Conservation (phyloP, 2,113 vertebrate genomes). For the Cebus imitator region DNA sequence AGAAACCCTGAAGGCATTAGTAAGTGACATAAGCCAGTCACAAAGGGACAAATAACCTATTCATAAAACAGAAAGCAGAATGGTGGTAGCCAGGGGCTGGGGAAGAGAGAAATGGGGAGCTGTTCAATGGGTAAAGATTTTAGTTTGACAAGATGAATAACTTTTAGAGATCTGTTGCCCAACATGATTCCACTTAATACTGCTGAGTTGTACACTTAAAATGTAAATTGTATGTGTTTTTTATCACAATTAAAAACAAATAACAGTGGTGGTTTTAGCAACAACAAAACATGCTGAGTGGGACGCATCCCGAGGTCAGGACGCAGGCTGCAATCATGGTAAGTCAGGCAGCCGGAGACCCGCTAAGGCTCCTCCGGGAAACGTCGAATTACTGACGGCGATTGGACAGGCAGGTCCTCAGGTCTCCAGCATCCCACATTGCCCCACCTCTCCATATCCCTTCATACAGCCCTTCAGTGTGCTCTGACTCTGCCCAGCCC, state of each 20-base stretch:
- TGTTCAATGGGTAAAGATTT: background rate
- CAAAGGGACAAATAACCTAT: background rate
- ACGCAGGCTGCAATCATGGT: too few relatives aligned
- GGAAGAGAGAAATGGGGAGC: background rate
- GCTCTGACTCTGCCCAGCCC: background rate
- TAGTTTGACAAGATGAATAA: background rate
- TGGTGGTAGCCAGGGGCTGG: background rate
- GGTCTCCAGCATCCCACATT: background rate
- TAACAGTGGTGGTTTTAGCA: background rate
- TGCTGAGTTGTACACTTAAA: background rate
- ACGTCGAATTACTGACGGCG: accelerated
- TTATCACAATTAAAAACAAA: background rate
- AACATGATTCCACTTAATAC: background rate
- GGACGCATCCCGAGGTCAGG: background rate
- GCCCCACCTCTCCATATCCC: background rate
- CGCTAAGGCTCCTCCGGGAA: background rate
- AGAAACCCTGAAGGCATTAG: background rate
- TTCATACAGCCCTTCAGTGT: background rate
- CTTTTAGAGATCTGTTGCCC: background rate
- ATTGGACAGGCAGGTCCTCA: too few relatives aligned
- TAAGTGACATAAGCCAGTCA: background rate
- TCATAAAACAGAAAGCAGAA: background rate
- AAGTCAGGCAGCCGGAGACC: background rate
- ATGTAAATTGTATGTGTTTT: background rate
- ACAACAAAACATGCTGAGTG: background rate